A percentile compares a stretch with the other conserved stretches of the same genome.
Conservation (phyloP, 2,888 invertebrate genomes). For the Ochlodes sylvanus region DNA sequence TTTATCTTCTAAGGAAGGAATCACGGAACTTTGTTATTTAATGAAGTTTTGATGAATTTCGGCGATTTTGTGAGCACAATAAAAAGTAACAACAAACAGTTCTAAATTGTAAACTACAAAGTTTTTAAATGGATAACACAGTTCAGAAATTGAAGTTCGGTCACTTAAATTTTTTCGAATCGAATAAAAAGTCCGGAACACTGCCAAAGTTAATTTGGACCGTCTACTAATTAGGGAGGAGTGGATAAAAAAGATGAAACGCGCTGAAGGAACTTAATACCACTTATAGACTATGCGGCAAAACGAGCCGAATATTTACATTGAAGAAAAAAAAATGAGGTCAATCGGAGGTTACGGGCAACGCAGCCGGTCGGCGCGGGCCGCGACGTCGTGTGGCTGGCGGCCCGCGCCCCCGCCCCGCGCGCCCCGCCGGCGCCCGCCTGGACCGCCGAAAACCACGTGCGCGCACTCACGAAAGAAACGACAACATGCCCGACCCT, state of each 20-base stretch:
- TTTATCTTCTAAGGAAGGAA: conserved; percentile 46
- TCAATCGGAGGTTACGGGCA: conserved; percentile 84
- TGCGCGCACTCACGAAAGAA: conserved; percentile 74
- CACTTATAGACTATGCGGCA: conserved; percentile 84
- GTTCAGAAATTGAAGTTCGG: conserved; percentile 56
- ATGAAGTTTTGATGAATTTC: conserved; percentile 41
- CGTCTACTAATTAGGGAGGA: conserved; percentile 61
- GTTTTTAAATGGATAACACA: conserved; percentile 52
- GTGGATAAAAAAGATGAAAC: conserved; percentile 59
- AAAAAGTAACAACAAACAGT: conserved; percentile 55
- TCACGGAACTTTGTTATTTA: conserved; percentile 50
- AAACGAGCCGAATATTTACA: conserved; percentile 84
- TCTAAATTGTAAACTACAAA: conserved; percentile 56
- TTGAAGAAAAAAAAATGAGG: conserved; percentile 84
- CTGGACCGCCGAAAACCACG: conserved; percentile 71
- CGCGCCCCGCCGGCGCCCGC: conserved; percentile 54
- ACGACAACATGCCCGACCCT: conserved; percentile 50
- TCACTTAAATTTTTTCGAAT: conserved; percentile 60
- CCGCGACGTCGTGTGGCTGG: conserved; percentile 79
- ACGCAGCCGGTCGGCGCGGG: conserved; percentile 82
- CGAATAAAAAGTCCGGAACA: conserved; percentile 61
- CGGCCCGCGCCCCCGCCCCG: conserved; percentile 54
- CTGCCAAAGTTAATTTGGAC: conserved; percentile 59
- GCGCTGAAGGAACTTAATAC: conserved; percentile 80
- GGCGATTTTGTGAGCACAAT: conserved; percentile 55